Evolutionary conservation across 2,888 invertebrate genomes (phyloP), one percentile per base, ranked within the genome.

Genomic region (Fragum fragum): DNA sequence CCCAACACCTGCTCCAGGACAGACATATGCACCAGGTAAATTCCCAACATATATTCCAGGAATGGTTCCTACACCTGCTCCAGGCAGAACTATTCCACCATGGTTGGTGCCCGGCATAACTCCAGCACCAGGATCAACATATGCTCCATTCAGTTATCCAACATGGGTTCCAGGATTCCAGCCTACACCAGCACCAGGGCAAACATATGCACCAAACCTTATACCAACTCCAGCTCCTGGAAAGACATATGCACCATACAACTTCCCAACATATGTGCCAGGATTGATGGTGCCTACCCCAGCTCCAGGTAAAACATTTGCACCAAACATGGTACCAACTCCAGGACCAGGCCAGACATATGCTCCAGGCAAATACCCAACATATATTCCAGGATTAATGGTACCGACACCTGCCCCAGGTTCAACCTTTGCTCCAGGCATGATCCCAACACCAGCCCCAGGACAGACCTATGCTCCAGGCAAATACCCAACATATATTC

Each of bases 41-140:
- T 86, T 79, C 74, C 90, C 83, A 75, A 87, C 89, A 7, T 83
- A 71, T 66, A 73, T 84, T 18, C 88, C 87, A 68, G 85, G 85
- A 14, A 85, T 83, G 79, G 79, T 79, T 18, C 88, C 88, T 55
- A 88, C 88, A 21, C 83, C 83, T 75, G 78, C 79, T 26, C 88
- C 86, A 77, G 83, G 83, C 52, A 26, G 39, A 21, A 87, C 86
- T 14, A 85, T 55, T 52, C 79, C 81, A 39, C 87, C 88, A 52
- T 76, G 85, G 69, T 66, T 83, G 42, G 68, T 83, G 21, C 88
- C 88, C 74, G 79, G 72, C 42, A 47, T 80, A 9, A 88, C 88
- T 36, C 84, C 87, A 61, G 83, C 82, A 18, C 76, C 76, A 70
- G 87, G 87, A n/a, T 80, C 78, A 16, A 87, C 88, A 23, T 83